phyloP scores from a whole-genome alignment of 2,113 vertebrate species.

The Collichthys lucidus region DNA sequence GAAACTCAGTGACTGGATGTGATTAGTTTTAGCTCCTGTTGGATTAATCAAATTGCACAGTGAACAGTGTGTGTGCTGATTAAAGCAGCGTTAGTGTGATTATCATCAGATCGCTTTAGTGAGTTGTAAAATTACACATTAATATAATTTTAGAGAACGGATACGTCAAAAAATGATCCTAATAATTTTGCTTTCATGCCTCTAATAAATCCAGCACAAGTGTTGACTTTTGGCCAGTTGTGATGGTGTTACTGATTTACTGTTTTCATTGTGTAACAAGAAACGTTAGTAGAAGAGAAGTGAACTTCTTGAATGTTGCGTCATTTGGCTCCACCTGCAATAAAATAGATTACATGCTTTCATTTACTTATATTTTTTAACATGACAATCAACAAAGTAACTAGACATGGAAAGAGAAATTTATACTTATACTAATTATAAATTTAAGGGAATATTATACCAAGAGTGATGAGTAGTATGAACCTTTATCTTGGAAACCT shows the following conservation, averaged over 20 bases:
- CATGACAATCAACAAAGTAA: not conserved
- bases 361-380: not conserved
- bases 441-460: not conserved
- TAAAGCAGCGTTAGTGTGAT: not conserved
- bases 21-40: not conserved
- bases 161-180: too few species aligned
- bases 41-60: not conserved
- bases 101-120: not conserved
- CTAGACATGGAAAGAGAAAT: not conserved
- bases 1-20: not conserved
- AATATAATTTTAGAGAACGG: not conserved
- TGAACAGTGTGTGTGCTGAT: slow-evolving; percentile 3
- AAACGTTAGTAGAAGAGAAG: not conserved
- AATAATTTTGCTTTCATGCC: not conserved
- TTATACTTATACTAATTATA: too few species aligned
- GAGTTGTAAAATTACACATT: not conserved
- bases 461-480: not conserved
- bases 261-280: not conserved
- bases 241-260: not conserved
- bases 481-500: not conserved
- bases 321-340: not conserved
- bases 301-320: not conserved
- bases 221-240: not conserved
- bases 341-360: not conserved
- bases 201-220: not conserved